These are phyloP conservation scores for Mesitornis unicolor DNA, from an alignment of 2,113 vertebrate genomes.

Conservation along the genomic window DNA sequence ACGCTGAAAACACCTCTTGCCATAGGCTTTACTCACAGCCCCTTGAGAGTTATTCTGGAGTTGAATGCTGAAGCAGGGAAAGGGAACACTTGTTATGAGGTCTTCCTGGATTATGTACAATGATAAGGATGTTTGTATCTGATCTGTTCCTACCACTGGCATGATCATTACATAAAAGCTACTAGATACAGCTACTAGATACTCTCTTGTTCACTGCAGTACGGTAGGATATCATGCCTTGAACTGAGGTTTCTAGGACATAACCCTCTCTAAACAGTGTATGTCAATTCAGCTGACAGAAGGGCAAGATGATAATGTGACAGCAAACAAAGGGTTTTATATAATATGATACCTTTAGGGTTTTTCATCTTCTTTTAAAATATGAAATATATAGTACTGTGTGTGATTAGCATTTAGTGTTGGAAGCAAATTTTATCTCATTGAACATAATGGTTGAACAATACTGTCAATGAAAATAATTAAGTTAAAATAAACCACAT, in stretches of 20 bases:
- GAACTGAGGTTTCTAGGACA: background rate
- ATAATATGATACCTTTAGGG: background rate
- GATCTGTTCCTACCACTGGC: background rate
- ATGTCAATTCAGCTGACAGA: background rate
- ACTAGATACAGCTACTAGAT: background rate
- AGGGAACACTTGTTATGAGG: background rate
- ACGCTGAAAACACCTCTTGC: background rate
- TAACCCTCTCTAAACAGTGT: background rate
- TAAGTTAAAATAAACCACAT: background rate
- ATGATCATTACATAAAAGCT: background rate
- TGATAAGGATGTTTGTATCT: background rate
- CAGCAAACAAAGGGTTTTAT: background rate
- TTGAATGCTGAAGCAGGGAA: background rate
- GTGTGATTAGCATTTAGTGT: background rate
- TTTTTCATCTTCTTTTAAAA: background rate
- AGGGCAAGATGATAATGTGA: background rate
- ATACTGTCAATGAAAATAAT: background rate
- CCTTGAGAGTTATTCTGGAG: background rate
- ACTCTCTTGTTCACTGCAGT: background rate
- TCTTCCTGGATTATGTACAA: background rate
- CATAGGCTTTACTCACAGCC: background rate
- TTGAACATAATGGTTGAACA: background rate
- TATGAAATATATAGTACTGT: background rate
- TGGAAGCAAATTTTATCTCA: background rate
- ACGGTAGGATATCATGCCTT: background rate